phyloP scores from a whole-genome alignment of 2,113 vertebrate genomes.

The Spheniscus mendiculus region DNA sequence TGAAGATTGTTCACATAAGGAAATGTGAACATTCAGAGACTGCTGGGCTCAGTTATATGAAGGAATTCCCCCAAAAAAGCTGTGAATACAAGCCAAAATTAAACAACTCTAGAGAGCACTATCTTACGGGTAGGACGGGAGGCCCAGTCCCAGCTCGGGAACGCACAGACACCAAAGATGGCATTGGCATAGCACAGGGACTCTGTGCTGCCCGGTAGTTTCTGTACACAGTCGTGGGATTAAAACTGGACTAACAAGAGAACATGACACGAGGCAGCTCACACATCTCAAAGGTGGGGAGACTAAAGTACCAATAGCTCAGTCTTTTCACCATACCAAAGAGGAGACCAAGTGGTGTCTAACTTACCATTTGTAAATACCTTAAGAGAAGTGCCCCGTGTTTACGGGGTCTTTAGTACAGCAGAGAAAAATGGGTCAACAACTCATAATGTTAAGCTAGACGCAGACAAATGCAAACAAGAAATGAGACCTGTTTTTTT shows the following conservation, averaged over 20 bases:
- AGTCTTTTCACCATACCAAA: not conserved
- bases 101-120: not conserved
- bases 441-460: not conserved
- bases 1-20: not conserved
- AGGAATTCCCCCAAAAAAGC: not conserved
- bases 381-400: not conserved
- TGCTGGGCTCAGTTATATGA: not conserved
- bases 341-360: not conserved
- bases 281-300: not conserved
- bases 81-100: not conserved
- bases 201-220: not conserved
- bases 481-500: not conserved
- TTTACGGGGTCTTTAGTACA: not conserved
- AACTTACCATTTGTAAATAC: not conserved
- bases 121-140: not conserved
- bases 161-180: not conserved
- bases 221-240: not conserved
- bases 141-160: not conserved
- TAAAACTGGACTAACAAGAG: not conserved
- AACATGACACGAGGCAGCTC: not conserved
- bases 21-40: not conserved
- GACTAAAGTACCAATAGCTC: not conserved
- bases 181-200: not conserved
- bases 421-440: not conserved
- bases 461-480: not conserved